Conservation (phyloP, 2,888 invertebrate genomes). For the Eupeodes latifasciatus region DNA sequence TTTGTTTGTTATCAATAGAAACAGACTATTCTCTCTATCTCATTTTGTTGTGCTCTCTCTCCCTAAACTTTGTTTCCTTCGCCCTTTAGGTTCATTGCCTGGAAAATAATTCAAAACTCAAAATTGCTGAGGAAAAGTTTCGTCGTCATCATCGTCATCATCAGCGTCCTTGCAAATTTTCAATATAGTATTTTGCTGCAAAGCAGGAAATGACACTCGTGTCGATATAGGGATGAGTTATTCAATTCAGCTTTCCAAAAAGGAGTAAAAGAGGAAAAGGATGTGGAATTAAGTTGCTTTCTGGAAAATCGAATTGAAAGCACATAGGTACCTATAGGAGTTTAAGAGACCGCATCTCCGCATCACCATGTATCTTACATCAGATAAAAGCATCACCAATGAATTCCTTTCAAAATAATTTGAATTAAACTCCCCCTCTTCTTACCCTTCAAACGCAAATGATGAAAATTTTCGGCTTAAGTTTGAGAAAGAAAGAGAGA, state of each 20-base stretch:
- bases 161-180: conserved; percentile 14
- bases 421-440: not conserved
- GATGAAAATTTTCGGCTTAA: not conserved
- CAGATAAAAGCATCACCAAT: conserved; percentile 9
- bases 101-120: not conserved
- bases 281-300: conserved; percentile 35
- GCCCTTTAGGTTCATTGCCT: not conserved
- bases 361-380: not conserved
- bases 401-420: conserved; percentile 50
- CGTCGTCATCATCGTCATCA: too few relatives aligned
- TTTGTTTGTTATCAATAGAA: not conserved
- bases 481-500: not conserved
- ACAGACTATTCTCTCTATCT: not conserved
- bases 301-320: conserved; percentile 41
- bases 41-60: not conserved
- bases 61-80: not conserved
- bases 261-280: conserved; percentile 27
- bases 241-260: conserved; percentile 33
- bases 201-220: conserved; percentile 34
- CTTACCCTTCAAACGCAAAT: not conserved
- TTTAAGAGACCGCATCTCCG: not conserved
- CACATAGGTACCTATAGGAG: not conserved
- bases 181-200: not conserved
- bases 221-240: conserved; percentile 17
- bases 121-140: not conserved